These are phyloP conservation scores for Rhinogobius similis DNA, from an alignment of 2,113 vertebrate genomes.

Conservation along the genomic window DNA sequence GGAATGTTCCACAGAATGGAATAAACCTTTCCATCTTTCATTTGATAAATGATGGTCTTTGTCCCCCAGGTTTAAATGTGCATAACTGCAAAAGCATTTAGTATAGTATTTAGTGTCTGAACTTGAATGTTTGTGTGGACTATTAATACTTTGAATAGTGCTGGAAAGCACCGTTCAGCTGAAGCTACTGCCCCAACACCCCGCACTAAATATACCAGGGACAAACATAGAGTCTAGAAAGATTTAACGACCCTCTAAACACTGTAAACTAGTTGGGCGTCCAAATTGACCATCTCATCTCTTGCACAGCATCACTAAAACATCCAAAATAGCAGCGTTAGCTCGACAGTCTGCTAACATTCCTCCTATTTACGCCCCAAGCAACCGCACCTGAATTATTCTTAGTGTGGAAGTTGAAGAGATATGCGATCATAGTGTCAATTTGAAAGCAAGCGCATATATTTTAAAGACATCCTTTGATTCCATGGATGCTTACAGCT, in stretches of 20 bases:
- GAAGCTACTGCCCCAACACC: conserved; percentile 61
- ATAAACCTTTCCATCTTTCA: too few species aligned
- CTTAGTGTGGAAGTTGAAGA: conserved; percentile 14
- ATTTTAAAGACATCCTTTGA: conserved; percentile 18
- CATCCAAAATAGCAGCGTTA: conserved; percentile 37
- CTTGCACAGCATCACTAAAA: conserved; percentile 40
- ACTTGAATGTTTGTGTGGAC: conserved; percentile 6
- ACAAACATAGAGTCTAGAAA: conserved; percentile 61
- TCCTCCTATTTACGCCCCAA: conserved; percentile 32
- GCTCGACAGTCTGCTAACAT: conserved; percentile 23
- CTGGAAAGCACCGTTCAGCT: conserved; percentile 54
- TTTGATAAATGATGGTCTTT: too few species aligned
- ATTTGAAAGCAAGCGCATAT: conserved; percentile 33
- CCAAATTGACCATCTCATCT: conserved; percentile 52
- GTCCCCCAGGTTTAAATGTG: too few species aligned
- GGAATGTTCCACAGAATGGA: too few species aligned
- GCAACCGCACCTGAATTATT: conserved; percentile 41
- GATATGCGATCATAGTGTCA: conserved; percentile 37
- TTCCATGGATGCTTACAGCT: conserved; percentile 14
- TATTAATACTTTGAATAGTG: conserved; percentile 24
- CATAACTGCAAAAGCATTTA: too few species aligned
- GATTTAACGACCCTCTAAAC: conserved; percentile 44
- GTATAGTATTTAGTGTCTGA: not conserved
- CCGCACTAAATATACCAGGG: conserved; percentile 67
- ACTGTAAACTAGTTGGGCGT: conserved; percentile 44